Base-by-base conservation (phyloP, 2,797 vertebrate species). In the Silurus aristotelis region DNA sequence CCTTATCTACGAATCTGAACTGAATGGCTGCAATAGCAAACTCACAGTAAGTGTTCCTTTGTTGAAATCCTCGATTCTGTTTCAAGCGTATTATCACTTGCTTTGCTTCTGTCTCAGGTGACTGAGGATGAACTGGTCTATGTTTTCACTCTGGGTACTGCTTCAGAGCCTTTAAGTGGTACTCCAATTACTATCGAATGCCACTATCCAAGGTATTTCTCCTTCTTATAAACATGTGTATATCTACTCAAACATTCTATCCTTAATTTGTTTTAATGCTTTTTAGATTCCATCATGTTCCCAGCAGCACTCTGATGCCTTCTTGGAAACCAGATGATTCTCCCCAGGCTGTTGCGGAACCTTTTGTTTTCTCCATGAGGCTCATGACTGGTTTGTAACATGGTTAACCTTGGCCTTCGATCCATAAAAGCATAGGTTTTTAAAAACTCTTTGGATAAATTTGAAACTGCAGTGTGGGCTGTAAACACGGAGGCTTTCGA, bases 301-400 rank as follows among this genome's bases (percentile, higher is more conserved):
- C 91, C 92, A 93, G 92, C 80, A 2, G 38, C 1, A 80, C 84
- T 56, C 0, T 93, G 80, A 84, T 58, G 78, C 93, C 93, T 6
- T 76, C 88, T 87, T 94, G 93, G 94, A 79, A 22, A 20, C 85
- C 52, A 3, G 85, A 90, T 12, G 73, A 84, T 56, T 80, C 89
- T 22, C 17, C 70, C 10, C 0, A 66, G 80, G 19, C 86, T 0
- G 83, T 87, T 0, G 86, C 92, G 2, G 89, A 91, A 48, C 78
- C 22, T 77, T 89, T 93, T 52, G 82, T 67, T 25, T 94, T 95
- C 92, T 92, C 91, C 38, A 88, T 94, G 78, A 89, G 73, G 20
- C 90, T 96, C 87, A 91, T 94, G 93, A 91, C 91, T 84, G 92
- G 93, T 94, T 87, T 25, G 89, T 71, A 68, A 58, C n/a, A 25